Conservation (phyloP, 1,140 invertebrate species). For the Heliothis subflexa region DNA sequence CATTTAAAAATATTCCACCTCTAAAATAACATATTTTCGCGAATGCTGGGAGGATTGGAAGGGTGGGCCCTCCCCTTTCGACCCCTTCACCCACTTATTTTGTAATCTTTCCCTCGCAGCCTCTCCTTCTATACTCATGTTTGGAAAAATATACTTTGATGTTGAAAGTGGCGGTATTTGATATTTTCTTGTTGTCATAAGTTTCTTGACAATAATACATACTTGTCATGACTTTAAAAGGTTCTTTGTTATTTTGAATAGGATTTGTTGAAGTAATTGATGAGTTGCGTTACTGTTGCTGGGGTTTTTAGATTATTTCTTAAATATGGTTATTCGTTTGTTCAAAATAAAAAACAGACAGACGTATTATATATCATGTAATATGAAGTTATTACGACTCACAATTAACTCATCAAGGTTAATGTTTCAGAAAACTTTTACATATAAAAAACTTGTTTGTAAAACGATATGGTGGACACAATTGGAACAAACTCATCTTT, state of each 20-base stretch:
- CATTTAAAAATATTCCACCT: conserved; percentile 37
- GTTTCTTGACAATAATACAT: conserved; percentile 25
- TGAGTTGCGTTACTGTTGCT: background rate
- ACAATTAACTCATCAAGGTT: too few species aligned
- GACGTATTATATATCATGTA: too few species aligned
- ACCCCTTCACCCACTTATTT: conserved; percentile 38
- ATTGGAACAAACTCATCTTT: too few species aligned
- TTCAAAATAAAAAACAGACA: background rate
- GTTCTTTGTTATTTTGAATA: conserved; percentile 22
- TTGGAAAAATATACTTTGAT: conserved; percentile 46
- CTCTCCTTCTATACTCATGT: background rate
- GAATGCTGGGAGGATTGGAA: conserved; percentile 23
- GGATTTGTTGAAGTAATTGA: background rate
- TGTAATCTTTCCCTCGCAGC: conserved; percentile 44
- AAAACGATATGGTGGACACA: too few species aligned
- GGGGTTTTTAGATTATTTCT: background rate
- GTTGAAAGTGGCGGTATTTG: conserved; percentile 39
- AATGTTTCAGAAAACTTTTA: too few species aligned
- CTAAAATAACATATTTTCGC: conserved; percentile 36
- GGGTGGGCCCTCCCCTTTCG: background rate
- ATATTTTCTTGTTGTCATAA: conserved; percentile 44
- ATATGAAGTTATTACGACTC: too few species aligned
- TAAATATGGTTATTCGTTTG: background rate
- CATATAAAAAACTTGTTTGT: too few species aligned
- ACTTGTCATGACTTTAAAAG: conserved; percentile 27